These are phyloP conservation scores for Callitettix versicolor DNA, from an alignment of 1,140 invertebrate genomes.

Conservation along the genomic window DNA sequence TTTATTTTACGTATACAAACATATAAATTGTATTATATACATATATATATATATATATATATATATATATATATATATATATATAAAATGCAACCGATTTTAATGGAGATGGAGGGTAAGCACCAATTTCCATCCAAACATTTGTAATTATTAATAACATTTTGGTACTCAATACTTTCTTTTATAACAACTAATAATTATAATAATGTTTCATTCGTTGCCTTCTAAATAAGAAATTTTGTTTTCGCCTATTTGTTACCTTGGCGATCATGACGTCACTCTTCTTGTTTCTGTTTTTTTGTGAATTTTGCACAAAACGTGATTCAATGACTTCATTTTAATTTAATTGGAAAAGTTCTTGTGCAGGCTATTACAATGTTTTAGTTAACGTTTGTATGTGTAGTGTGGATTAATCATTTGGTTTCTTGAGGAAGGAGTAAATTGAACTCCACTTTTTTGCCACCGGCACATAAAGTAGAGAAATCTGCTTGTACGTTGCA, in stretches of 20 bases:
- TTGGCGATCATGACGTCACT: constrained; percentile 16
- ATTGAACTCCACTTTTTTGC: background rate
- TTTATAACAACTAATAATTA: too few relatives aligned
- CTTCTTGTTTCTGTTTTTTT: constrained; percentile 11
- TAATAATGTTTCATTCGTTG: too few relatives aligned
- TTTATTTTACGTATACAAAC: too few relatives aligned
- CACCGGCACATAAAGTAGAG: background rate
- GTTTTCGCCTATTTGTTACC: constrained; percentile 11
- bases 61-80: too few relatives aligned
- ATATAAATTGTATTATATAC: too few relatives aligned
- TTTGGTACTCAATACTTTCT: too few relatives aligned
- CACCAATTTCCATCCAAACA: too few relatives aligned
- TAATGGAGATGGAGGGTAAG: too few relatives aligned
- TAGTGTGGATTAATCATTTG: background rate
- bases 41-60: too few relatives aligned
- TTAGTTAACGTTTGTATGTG: background rate
- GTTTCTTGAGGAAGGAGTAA: background rate
- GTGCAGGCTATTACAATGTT: background rate
- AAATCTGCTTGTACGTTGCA: background rate
- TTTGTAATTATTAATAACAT: too few relatives aligned
- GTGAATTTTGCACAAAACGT: constrained; percentile 3
- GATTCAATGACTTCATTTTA: constrained; percentile 10
- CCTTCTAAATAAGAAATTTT: too few relatives aligned
- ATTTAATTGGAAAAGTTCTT: background rate
- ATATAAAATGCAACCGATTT: too few relatives aligned